Evolutionary conservation across 2,113 vertebrate species (phyloP).

Genomic region (Girardinichthys multiradiatus): DNA sequence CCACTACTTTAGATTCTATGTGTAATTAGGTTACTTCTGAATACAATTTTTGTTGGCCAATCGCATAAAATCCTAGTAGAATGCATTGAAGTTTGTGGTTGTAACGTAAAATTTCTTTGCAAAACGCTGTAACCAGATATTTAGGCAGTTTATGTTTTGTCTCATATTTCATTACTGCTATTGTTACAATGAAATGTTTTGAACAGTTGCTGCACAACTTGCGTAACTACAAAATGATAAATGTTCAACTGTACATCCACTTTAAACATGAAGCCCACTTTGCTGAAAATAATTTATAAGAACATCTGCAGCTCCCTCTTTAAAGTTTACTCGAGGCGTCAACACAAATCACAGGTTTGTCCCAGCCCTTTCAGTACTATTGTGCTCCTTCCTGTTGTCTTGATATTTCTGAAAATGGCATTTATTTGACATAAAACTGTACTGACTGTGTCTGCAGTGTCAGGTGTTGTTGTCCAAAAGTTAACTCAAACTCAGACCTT

Average conservation of each 20-base stretch:
- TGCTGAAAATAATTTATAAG: not conserved
- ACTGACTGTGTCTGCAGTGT: constrained; percentile 13
- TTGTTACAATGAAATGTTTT: not conserved
- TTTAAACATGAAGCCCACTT: not conserved
- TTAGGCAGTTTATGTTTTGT: not conserved
- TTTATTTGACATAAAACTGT: constrained; percentile 7
- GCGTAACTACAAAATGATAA: not conserved
- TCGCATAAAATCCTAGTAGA: too few relatives aligned
- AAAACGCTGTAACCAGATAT: not conserved
- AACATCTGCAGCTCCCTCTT: not conserved
- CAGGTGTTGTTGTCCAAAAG: not conserved
- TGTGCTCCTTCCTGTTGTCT: not conserved
- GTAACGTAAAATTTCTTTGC: not conserved
- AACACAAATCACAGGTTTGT: not conserved
- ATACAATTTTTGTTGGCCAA: too few relatives aligned
- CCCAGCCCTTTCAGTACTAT: not conserved
- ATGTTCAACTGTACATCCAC: not conserved
- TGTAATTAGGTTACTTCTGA: not conserved
- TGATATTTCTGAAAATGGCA: not conserved
- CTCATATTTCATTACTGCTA: not conserved
- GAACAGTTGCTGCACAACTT: not conserved
- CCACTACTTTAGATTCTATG: not conserved
- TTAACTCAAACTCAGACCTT: constrained; percentile 22
- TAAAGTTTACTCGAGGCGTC: not conserved
- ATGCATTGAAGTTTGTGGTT: not conserved